Conservation (phyloP, 1,140 invertebrate genomes). For the Tigriopus japonicus region DNA sequence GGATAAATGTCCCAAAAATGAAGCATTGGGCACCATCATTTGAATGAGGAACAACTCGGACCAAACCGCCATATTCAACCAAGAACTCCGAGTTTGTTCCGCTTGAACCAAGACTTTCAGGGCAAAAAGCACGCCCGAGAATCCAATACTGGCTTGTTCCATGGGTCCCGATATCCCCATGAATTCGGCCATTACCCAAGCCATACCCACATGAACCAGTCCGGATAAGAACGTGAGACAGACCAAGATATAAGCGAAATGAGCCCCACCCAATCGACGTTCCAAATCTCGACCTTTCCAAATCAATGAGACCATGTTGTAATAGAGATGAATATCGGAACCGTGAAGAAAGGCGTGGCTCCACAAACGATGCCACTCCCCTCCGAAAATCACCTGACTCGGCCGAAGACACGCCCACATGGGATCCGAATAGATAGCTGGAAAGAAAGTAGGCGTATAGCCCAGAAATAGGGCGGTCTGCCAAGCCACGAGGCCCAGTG, state of each 20-base stretch:
- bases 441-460: not conserved
- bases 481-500: not conserved
- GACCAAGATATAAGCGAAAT: slow-evolving; percentile 35
- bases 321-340: slow-evolving; percentile 49
- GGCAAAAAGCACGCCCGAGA: slow-evolving; percentile 6
- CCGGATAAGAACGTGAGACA: slow-evolving; percentile 35
- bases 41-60: slow-evolving; percentile 1
- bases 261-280: slow-evolving; percentile 32
- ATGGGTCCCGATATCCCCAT: slow-evolving; percentile 10
- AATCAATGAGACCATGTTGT: slow-evolving; percentile 49
- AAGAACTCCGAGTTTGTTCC: not conserved
- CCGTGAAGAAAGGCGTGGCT: slow-evolving; percentile 28
- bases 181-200: slow-evolving; percentile 20
- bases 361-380: not conserved
- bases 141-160: not conserved
- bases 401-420: not conserved
- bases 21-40: slow-evolving; percentile 1
- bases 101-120: slow-evolving; percentile 1
- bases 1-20: slow-evolving; percentile 4
- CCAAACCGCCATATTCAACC: not conserved
- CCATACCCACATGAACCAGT: slow-evolving; percentile 31
- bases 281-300: slow-evolving; percentile 40
- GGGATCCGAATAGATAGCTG: not conserved
- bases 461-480: not conserved
- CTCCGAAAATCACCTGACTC: not conserved